Conservation (phyloP, 37 sponge, comb jelly and placozoan genomes). For the Crambe crambe region DNA sequence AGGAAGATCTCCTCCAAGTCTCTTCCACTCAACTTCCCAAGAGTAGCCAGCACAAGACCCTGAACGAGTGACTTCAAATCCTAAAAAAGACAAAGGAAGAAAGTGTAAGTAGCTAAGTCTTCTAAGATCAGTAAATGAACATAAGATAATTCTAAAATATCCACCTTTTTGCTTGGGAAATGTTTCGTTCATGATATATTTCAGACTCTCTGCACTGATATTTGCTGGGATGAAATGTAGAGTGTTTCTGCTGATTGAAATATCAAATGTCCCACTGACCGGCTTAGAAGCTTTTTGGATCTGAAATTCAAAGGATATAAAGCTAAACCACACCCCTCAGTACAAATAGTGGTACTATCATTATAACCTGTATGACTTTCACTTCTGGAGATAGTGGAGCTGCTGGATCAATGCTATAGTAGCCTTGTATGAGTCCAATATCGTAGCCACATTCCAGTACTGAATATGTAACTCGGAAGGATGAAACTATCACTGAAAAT, state of each 20-base stretch:
- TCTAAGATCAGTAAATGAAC: too few relatives aligned
- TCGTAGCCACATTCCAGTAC: conserved; percentile 47
- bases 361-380: background rate
- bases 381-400: background rate
- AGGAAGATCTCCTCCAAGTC: conserved; percentile 63
- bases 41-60: conserved; percentile 55
- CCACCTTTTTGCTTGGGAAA: background rate
- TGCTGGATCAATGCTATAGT: background rate
- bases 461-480: background rate
- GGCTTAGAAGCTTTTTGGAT: background rate
- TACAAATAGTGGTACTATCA: too few relatives aligned
- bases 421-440: conserved; percentile 35
- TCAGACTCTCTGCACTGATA: background rate
- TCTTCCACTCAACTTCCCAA: conserved; percentile 68
- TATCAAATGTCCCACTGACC: background rate
- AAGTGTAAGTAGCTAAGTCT: too few relatives aligned
- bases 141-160: too few relatives aligned
- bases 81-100: too few relatives aligned
- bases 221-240: background rate
- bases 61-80: conserved; percentile 12
- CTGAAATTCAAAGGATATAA: too few relatives aligned
- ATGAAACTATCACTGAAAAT: background rate
- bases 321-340: too few relatives aligned
- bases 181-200: background rate
- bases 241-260: background rate